Conservation (phyloP, 2,113 vertebrate genomes). For the Muntiacus muntjak region DNA sequence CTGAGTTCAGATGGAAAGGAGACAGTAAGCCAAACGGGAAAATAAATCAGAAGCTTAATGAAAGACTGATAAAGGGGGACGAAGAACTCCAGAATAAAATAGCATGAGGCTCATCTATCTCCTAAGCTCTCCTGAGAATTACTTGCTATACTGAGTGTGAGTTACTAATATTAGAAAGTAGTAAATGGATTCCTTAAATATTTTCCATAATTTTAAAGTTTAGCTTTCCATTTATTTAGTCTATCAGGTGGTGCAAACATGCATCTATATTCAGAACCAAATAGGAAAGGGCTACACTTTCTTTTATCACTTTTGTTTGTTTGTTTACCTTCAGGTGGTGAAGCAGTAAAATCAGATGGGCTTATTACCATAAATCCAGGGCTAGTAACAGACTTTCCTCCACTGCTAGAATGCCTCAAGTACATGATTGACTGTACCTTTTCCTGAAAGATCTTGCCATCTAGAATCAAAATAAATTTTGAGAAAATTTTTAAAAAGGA, state of each 20-base stretch:
- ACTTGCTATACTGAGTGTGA: neutral
- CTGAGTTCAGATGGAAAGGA: neutral
- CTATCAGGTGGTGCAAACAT: neutral
- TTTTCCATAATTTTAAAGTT: neutral
- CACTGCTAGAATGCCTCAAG: conserved; percentile 89
- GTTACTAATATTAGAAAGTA: neutral
- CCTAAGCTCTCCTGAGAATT: neutral
- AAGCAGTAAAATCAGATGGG: conserved; percentile 85
- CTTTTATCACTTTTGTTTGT: neutral
- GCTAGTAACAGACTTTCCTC: conserved; percentile 85
- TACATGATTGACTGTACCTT: conserved; percentile 94
- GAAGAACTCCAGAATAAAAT: neutral
- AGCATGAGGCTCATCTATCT: neutral
- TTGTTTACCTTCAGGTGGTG: conserved; percentile 83
- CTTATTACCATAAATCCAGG: conserved; percentile 85
- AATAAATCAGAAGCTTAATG: neutral
- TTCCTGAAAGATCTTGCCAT: conserved; percentile 96
- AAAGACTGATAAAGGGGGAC: neutral
- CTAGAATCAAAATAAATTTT: conserved; percentile 77
- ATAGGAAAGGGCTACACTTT: neutral
- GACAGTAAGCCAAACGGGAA: neutral
- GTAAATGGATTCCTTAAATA: neutral
- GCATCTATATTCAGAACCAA: neutral
- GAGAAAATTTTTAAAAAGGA: neutral
- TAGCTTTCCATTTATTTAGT: neutral